phyloP scores from a whole-genome alignment of 2,113 vertebrate species.

The Colistium nudipinnis region DNA sequence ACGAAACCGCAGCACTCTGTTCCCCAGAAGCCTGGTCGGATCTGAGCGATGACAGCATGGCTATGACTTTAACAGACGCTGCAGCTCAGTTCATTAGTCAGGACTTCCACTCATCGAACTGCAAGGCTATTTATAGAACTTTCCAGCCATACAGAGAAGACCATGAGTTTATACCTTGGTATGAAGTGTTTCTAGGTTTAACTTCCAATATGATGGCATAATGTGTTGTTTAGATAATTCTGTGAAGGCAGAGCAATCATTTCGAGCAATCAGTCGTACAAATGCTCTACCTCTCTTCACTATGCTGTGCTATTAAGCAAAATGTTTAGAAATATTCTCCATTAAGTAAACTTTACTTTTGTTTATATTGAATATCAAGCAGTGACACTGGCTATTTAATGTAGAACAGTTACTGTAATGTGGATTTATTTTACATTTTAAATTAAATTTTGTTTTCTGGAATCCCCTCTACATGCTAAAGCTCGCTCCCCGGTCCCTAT shows the following conservation, averaged over 20 bases:
- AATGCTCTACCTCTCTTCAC: too few species aligned
- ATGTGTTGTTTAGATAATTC: too few species aligned
- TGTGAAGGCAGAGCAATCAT: too few species aligned
- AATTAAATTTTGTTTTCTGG: too few species aligned
- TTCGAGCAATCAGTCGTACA: too few species aligned
- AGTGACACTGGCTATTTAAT: neutral
- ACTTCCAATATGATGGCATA: too few species aligned
- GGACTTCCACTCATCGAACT: neutral
- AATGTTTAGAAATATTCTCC: too few species aligned
- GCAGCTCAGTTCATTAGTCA: slow-evolving; percentile 22
- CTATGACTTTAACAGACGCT: neutral
- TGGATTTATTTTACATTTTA: neutral
- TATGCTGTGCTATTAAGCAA: too few species aligned
- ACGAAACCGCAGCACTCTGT: neutral
- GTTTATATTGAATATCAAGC: too few species aligned
- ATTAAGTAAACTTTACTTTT: too few species aligned
- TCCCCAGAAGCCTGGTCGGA: neutral
- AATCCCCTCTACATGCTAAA: too few species aligned
- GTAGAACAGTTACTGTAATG: neutral
- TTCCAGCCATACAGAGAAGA: neutral
- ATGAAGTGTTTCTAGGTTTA: neutral
- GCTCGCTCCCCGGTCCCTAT: neutral
- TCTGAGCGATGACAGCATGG: neutral
- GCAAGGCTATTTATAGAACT: slow-evolving; percentile 23
- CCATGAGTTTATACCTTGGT: neutral